Base-by-base conservation (phyloP, 2,797 vertebrate genomes). In the Columba guinea region DNA sequence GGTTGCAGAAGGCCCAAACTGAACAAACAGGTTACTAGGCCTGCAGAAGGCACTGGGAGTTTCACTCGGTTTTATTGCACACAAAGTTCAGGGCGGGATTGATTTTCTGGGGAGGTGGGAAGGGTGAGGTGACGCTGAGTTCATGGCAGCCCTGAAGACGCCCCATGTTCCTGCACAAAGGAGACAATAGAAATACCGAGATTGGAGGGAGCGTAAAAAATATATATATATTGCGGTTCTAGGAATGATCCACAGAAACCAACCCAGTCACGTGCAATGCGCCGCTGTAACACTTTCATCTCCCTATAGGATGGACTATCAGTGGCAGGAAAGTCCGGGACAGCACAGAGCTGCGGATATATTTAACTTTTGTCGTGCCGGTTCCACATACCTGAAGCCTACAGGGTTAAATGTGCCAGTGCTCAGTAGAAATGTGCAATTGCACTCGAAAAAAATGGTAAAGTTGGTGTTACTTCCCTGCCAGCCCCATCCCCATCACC, bases 1-100 rank as follows among this genome's bases (percentile, higher is more conserved):
- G 78, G 84, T 77, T 95, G 91, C 89, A 94, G 94, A 78, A 87
- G 68, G 76, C 58, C 82, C 59, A 79, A 93, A 90, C 84, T 80
- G 87, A 95, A 93, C 89, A 91, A 95, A 93, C 95, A 93, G 89
- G 93, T 96, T 94, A 84, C 83, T 44, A 65, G 71, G 75, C 64
- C 68, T 59, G 58, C 0, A 23, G 78, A 64, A 82, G 74, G 76
- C 12, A 1, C 77, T 22, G 41, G 11, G 44, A 90, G 89, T 93
- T 93, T 77, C 3, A 0, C 49, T 88, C 0, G 0, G 20, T 67
- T 95, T 95, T 95, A 94, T 62, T 44, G 71, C 81, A 93, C 56
- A 17, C 64, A 55, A 87, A 93, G 92, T 79, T 93, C 93, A 89
- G 74, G 35, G 77, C 70, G 89, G 90, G 90, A 94, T 92, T 79